A percentile compares a stretch with the other conserved stretches of the same genome.
These are phyloP conservation scores for Chouioia cunea DNA, from an alignment of 2,888 invertebrate species.

Conservation along the genomic window DNA sequence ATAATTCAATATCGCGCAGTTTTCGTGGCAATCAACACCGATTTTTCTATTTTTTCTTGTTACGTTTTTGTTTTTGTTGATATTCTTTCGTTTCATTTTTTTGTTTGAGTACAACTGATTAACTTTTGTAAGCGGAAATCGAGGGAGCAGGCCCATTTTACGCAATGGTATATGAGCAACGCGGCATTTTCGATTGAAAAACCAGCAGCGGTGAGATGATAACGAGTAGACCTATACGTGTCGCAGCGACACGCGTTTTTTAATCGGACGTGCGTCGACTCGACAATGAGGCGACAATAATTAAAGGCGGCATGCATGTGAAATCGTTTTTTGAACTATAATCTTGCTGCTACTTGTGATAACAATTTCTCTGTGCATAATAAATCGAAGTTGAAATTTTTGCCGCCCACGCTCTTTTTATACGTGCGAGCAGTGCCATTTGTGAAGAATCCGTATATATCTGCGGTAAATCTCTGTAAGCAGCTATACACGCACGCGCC, in stretches of 20 bases:
- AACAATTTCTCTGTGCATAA: conserved; percentile 52
- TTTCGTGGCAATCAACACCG: no score
- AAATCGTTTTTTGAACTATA: no score
- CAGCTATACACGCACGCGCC: conserved; percentile 59
- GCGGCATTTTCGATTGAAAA: neutral
- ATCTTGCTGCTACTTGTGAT: conserved; percentile 38
- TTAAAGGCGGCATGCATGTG: conserved; percentile 40
- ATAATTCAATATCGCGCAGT: no score
- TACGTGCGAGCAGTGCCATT: conserved; percentile 54
- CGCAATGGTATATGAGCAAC: neutral
- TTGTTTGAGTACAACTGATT: no score
- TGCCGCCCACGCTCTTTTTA: neutral
- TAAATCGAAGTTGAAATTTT: conserved; percentile 42
- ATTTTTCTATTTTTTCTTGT: no score
- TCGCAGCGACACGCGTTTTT: conserved; percentile 1
- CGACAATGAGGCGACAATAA: conserved; percentile 33
- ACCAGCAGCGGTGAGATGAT: conserved; percentile 9
- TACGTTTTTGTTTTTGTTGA: no score
- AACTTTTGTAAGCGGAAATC: no score
- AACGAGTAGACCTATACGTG: conserved; percentile 18
- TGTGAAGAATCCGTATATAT: conserved; percentile 66
- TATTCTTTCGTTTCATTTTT: no score
- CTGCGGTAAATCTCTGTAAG: conserved; percentile 65
- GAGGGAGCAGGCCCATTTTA: no score
- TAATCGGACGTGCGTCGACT: conserved; percentile 34